Evolutionary conservation across 2,888 invertebrate species (phyloP).

Genomic region (Drosophila neotestacea): DNA sequence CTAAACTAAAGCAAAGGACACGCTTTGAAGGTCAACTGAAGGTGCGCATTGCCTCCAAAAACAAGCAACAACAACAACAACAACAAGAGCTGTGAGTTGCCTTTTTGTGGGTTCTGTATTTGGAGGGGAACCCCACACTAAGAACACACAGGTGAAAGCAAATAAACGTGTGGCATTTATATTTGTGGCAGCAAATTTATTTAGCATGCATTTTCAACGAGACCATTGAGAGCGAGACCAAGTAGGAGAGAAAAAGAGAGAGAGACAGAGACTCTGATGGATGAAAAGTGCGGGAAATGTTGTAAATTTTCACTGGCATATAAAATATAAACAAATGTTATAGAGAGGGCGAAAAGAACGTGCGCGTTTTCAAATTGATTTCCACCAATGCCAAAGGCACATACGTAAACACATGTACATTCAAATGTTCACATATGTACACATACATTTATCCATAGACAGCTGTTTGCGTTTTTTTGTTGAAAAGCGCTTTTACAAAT

Average conservation of each 20-base stretch:
- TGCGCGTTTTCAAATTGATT: slow-evolving; percentile 70
- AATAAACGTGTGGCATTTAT: slow-evolving; percentile 80
- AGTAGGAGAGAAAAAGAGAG: background rate
- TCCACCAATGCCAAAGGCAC: slow-evolving; percentile 34
- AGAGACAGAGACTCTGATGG: background rate
- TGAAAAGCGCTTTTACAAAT: slow-evolving; percentile 56
- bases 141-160: slow-evolving; percentile 56
- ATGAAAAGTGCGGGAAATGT: slow-evolving; percentile 35
- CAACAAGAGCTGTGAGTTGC: slow-evolving; percentile 22
- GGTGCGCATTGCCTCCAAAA: slow-evolving; percentile 40
- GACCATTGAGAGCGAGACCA: slow-evolving; percentile 12
- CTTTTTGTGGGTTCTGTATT: slow-evolving; percentile 32
- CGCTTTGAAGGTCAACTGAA: slow-evolving; percentile 69
- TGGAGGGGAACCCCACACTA: background rate
- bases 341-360: slow-evolving; percentile 38
- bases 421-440: slow-evolving; percentile 15
- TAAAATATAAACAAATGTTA: slow-evolving; percentile 44
- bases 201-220: slow-evolving; percentile 63
- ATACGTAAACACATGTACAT: slow-evolving; percentile 7
- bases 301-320: slow-evolving; percentile 57
- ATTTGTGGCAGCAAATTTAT: slow-evolving; percentile 77
- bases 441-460: slow-evolving; percentile 17
- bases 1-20: slow-evolving; percentile 38
- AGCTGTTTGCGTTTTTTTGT: slow-evolving; percentile 44
- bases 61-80: slow-evolving; percentile 9